Evolutionary conservation across 2,888 invertebrate genomes (phyloP).

Genomic region (Amorpha juglandis): DNA sequence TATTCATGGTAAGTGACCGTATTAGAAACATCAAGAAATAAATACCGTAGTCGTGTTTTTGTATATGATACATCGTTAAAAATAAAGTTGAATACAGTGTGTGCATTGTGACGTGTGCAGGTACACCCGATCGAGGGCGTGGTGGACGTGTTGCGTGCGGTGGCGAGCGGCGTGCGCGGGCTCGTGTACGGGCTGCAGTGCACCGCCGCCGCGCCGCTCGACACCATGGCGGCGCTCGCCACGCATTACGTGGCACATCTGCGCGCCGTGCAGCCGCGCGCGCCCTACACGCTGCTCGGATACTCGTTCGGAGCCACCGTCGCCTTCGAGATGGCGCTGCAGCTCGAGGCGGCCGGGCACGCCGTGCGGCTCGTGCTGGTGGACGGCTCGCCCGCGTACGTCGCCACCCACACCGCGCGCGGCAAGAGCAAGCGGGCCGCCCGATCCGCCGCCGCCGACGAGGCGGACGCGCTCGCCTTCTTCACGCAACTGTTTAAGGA

Average conservation of each 20-base stretch:
- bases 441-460: conserved; percentile 83
- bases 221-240: conserved; percentile 89
- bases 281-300: conserved; percentile 95
- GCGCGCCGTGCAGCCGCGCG: conserved; percentile 89
- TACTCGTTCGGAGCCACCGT: conserved; percentile 98
- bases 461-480: conserved; percentile 90
- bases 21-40: too few relatives aligned
- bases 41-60: background rate
- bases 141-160: conserved; percentile 87
- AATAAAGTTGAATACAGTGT: background rate
- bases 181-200: conserved; percentile 96
- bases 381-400: conserved; percentile 95
- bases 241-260: conserved; percentile 89
- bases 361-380: conserved; percentile 88
- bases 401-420: conserved; percentile 89
- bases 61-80: too few relatives aligned
- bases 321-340: conserved; percentile 96
- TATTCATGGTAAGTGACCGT: conserved; percentile 84
- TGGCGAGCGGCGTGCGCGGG: conserved; percentile 89
- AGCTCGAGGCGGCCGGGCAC: conserved; percentile 85
- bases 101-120: conserved; percentile 34
- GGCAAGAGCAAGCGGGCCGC: conserved; percentile 84
- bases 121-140: conserved; percentile 96
- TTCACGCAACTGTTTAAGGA: conserved; percentile 92
- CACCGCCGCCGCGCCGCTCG: conserved; percentile 89